A percentile compares a stretch with the other conserved stretches of the same genome.
Evolutionary conservation across 2,888 invertebrate genomes (phyloP).

Genomic region (Apodemia mormo): DNA sequence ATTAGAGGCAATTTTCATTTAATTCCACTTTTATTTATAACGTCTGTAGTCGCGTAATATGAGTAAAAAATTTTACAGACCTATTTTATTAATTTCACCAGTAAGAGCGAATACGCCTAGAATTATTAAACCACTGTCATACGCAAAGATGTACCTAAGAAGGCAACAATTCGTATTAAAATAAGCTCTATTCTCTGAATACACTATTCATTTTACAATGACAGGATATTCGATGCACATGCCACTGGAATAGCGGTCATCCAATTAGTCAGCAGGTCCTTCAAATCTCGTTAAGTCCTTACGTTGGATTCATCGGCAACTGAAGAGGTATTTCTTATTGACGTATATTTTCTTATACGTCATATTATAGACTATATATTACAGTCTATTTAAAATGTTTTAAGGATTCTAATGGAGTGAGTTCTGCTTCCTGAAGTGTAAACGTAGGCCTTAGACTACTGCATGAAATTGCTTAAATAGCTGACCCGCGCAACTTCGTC

Average conservation of each 20-base stretch:
- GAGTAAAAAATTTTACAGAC: too few species aligned
- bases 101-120: too few species aligned
- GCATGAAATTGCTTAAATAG: too few species aligned
- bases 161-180: background rate
- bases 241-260: constrained; percentile 1
- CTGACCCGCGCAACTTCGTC: too few species aligned
- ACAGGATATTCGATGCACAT: background rate
- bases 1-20: too few species aligned
- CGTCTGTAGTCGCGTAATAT: too few species aligned
- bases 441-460: too few species aligned
- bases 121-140: too few species aligned
- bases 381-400: background rate
- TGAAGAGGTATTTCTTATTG: background rate
- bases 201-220: background rate
- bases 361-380: background rate
- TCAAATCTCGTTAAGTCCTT: constrained; percentile 11
- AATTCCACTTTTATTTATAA: too few species aligned
- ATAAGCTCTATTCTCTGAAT: background rate
- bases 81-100: too few species aligned
- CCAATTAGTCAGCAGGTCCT: constrained; percentile 13
- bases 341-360: background rate
- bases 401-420: background rate
- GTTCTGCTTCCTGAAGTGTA: background rate
- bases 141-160: background rate
- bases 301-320: background rate